Evolutionary conservation across 1,140 invertebrate species (phyloP).

Genomic region (Aphaenogaster rudis): DNA sequence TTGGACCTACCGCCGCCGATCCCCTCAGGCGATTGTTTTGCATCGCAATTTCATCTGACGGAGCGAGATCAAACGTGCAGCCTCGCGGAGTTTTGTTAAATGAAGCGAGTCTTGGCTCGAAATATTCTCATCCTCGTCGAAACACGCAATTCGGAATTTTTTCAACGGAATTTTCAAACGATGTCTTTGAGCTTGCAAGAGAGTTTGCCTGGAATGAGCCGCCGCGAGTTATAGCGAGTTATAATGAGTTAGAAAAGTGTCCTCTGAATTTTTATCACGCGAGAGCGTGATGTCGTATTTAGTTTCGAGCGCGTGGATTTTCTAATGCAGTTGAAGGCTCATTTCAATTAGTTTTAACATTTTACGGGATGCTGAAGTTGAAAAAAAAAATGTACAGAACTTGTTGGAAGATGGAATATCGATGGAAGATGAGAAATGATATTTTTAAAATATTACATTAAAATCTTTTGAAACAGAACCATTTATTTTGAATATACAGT

Average conservation of each 20-base stretch:
- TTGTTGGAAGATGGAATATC: background rate
- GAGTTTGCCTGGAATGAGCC: background rate
- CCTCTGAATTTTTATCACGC: background rate
- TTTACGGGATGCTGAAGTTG: background rate
- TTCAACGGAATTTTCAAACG: background rate
- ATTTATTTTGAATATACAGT: too few relatives aligned
- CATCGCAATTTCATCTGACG: conserved; percentile 31
- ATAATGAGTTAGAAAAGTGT: conserved; percentile 17
- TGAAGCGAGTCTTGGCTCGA: background rate
- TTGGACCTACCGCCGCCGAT: conserved; percentile 24
- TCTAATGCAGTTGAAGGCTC: background rate
- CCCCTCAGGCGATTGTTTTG: conserved; percentile 8
- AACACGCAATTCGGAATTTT: conserved; percentile 10
- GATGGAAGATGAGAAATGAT: background rate
- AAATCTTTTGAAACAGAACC: background rate
- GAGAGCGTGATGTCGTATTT: background rate
- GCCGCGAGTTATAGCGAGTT: conserved; percentile 6
- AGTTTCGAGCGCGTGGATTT: conserved; percentile 7
- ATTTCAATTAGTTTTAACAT: background rate
- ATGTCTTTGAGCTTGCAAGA: background rate
- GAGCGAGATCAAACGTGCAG: conserved; percentile 1
- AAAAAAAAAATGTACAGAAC: background rate
- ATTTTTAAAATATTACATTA: background rate
- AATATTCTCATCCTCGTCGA: background rate
- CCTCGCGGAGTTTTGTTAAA: conserved; percentile 13